Evolutionary conservation across 2,113 vertebrate species (phyloP).

Genomic region (western clawed frog (Xenopus tropicalis)): UCB_Xtro_10.0 CM004450.2:115695001-115695500

Average conservation of each 20-base stretch:
- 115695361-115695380: not conserved
- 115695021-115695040: not conserved
- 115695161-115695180: not conserved
- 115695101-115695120: conserved; percentile 1
- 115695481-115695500: not conserved
- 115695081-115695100: not conserved
- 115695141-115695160: not conserved
- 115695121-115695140: not conserved
- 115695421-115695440: not conserved
- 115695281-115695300: not conserved
- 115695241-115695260: not conserved
- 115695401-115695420: not conserved
- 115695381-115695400: not conserved
- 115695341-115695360: not conserved
- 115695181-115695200: not conserved
- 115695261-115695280: not conserved
- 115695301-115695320: not conserved
- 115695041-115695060: not conserved
- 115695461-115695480: not conserved
- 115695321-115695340: not conserved
- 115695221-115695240: not conserved
- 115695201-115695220: not conserved
- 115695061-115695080: conserved; percentile 11
- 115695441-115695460: no score
- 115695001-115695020: conserved; percentile 10